phyloP scores from a whole-genome alignment of 2,113 vertebrate species.

The Chloropsis cyanopogon region DNA sequence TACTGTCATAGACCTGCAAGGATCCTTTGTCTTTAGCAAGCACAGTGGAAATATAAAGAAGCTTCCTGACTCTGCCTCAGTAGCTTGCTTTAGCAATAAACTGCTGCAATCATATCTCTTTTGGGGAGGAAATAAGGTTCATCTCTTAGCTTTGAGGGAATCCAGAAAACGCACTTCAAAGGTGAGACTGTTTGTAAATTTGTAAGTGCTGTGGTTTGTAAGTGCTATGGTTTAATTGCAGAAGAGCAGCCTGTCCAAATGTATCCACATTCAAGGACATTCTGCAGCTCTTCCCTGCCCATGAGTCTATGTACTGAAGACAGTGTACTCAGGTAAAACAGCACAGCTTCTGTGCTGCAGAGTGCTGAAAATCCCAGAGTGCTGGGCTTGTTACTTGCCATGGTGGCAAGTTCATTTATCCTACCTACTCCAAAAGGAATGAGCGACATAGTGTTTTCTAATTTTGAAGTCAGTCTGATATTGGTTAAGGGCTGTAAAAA shows the following conservation, averaged over 20 bases:
- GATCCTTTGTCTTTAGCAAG: background rate
- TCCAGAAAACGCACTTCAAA: background rate
- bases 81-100: background rate
- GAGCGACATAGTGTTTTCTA: conserved; percentile 4
- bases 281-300: background rate
- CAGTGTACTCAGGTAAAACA: background rate
- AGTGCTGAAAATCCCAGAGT: background rate
- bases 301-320: background rate
- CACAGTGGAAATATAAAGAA: background rate
- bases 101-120: background rate
- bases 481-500: conserved; percentile 15
- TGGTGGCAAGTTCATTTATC: background rate
- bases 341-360: background rate
- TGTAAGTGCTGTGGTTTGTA: background rate
- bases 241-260: background rate
- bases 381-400: background rate
- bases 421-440: conserved; percentile 27
- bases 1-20: background rate
- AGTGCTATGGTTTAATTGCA: background rate
- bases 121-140: background rate
- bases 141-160: background rate
- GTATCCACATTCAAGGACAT: background rate
- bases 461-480: conserved; percentile 31
- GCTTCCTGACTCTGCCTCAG: background rate
- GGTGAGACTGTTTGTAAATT: background rate